phyloP scores from a whole-genome alignment of 2,797 vertebrate species.

The Poecilia velifera region DNA sequence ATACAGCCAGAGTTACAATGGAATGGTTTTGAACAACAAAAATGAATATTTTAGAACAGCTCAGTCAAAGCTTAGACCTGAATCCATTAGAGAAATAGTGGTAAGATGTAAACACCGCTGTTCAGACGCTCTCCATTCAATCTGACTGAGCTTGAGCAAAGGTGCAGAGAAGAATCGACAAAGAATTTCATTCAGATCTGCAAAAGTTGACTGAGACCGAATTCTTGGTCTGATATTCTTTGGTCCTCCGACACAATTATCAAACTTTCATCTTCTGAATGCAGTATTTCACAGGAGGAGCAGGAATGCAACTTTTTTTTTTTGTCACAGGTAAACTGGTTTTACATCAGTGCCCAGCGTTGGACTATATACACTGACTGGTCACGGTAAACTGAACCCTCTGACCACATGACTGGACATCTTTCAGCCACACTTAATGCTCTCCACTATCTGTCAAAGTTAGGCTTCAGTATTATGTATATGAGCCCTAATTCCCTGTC shows the following conservation, averaged over 20 bases:
- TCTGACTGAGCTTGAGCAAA: neutral
- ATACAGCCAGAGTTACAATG: neutral
- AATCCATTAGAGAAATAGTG: neutral
- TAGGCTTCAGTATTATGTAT: conserved; percentile 71
- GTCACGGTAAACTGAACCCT: conserved; percentile 49
- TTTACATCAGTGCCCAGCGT: conserved; percentile 25
- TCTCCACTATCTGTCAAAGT: conserved; percentile 71
- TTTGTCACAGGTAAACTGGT: conserved; percentile 53
- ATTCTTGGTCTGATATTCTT: conserved; percentile 69
- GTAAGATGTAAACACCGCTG: neutral
- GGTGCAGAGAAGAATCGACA: neutral
- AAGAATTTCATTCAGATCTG: neutral
- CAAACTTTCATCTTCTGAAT: conserved; percentile 82
- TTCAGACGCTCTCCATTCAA: neutral
- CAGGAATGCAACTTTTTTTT: conserved; percentile 28
- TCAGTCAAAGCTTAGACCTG: neutral
- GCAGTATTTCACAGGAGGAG: conserved; percentile 64
- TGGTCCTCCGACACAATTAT: conserved; percentile 79
- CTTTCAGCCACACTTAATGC: conserved; percentile 60
- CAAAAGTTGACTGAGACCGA: neutral
- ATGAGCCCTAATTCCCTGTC: conserved; percentile 72
- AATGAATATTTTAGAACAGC: neutral
- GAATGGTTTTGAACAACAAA: neutral
- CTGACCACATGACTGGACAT: conserved; percentile 42
- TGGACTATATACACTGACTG: conserved; percentile 3